phyloP scores from a whole-genome alignment of 53 echinoderm and acorn worm species.

The Hippasteria phrygiana region DNA sequence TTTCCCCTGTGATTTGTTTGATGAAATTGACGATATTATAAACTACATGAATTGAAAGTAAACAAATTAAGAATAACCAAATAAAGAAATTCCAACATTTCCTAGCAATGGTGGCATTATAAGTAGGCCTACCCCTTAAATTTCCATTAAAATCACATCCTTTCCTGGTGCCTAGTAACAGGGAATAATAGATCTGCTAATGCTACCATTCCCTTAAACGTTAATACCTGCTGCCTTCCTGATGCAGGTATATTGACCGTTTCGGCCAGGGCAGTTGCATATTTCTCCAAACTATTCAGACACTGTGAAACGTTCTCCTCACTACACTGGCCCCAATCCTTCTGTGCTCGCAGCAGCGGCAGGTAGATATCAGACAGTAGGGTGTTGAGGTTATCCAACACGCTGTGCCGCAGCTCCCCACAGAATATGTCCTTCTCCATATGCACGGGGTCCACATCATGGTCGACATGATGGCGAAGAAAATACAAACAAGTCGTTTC shows the following conservation, averaged over 20 bases:
- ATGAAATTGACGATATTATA: too few relatives aligned
- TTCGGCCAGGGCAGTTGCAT: slow-evolving; percentile 87
- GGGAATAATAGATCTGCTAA: too few relatives aligned
- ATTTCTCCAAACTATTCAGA: slow-evolving; percentile 85
- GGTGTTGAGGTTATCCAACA: slow-evolving; percentile 94
- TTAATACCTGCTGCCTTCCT: slow-evolving; percentile 96
- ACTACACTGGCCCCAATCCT: slow-evolving; percentile 95
- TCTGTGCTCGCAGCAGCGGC: slow-evolving; percentile 90
- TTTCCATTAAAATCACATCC: too few relatives aligned
- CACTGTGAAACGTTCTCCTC: slow-evolving; percentile 92
- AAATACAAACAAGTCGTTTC: slow-evolving; percentile 97
- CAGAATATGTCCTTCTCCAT: slow-evolving; percentile 99
- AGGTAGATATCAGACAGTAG: slow-evolving; percentile 92
- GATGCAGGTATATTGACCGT: slow-evolving; percentile 91
- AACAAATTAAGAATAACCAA: too few relatives aligned
- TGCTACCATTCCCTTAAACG: too few relatives aligned
- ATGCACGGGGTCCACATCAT: slow-evolving; percentile 95
- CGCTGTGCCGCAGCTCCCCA: slow-evolving; percentile 94
- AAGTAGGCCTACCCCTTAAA: too few relatives aligned
- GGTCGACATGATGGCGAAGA: slow-evolving; percentile 85
- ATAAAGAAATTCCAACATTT: too few relatives aligned
- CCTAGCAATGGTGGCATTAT: too few relatives aligned
- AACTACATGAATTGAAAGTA: too few relatives aligned
- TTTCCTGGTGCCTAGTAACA: too few relatives aligned
- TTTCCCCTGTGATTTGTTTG: too few relatives aligned